Base-by-base conservation (phyloP, 2,797 vertebrate species). In the Bufotes viridis region DNA sequence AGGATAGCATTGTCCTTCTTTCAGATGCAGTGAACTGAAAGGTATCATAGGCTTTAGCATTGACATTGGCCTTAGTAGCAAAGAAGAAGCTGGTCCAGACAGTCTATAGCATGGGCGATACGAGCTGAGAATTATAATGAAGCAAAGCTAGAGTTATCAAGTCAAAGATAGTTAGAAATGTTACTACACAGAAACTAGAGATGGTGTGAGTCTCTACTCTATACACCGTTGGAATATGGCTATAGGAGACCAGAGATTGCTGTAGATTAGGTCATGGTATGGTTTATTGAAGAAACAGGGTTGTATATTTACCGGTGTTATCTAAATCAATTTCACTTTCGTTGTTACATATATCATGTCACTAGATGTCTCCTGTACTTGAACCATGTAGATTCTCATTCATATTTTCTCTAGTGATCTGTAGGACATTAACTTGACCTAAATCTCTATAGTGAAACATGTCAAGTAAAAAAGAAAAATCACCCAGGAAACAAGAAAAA, bases 61-160 rank as follows among this genome's bases (percentile, higher is more conserved):
- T 78, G 80, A 55, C 81, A 65, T 57, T 82, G 61, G 26, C 85
- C 81, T 51, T 53, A 34, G 49, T 76, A 78, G 60, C 15, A 86
- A 29, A 57, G n/a, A 84, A 72, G 29, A n/a, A 69, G 82, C 84
- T 86, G 85, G 74, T 55, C 60, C 34, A 72, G 18, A 51, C 63
- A 60, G 81, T 72, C 65, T 24, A 76, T 65, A 87, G 63, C 22
- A 60, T 26, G 12, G 18, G 13, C 65, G 29, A 34, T 82, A 24
- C 9, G 34, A 24, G 67, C 58, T 14, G 1, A 78, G 12, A 55
- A 15, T 79, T 22, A 61, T 60, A 51, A 76, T 76, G 49, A 70
- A 51, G 74, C 65, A 81, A 78, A 20, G 9, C 63, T 18, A n/a
- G 58, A 42, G 42, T 70, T 20, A 60, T 67, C 24, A 49, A n/a